These are phyloP conservation scores for Chloebia gouldiae DNA, from an alignment of 2,113 vertebrate species.

Conservation along the genomic window DNA sequence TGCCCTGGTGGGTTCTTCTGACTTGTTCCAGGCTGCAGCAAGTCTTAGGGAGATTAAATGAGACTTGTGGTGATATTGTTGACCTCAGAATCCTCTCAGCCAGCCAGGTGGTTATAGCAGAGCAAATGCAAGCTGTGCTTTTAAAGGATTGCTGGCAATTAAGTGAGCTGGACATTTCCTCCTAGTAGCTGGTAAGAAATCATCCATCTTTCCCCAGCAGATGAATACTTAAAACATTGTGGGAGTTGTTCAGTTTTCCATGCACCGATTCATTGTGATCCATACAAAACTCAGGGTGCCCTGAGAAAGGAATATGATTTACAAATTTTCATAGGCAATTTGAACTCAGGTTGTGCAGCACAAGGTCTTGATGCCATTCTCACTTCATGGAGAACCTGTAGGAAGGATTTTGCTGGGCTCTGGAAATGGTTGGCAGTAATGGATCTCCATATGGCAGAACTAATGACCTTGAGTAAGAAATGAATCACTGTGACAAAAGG, in stretches of 20 bases:
- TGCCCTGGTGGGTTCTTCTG: neutral
- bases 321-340: neutral
- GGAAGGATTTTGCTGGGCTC: neutral
- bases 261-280: neutral
- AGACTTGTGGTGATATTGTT: neutral
- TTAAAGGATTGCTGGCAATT: conserved; percentile 37
- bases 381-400: neutral
- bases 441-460: neutral
- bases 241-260: neutral
- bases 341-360: neutral
- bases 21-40: neutral
- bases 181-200: neutral
- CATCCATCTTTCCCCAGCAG: conserved; percentile 39
- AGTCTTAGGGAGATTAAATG: neutral
- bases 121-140: conserved; percentile 38
- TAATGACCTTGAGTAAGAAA: neutral
- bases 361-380: neutral
- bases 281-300: neutral
- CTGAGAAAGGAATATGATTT: neutral
- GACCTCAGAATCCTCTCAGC: neutral
- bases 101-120: conserved; percentile 25
- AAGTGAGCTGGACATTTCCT: conserved; percentile 38
- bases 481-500: neutral
- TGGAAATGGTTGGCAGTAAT: neutral
- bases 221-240: conserved; percentile 29